These are phyloP conservation scores for Bostrychus sinensis DNA, from an alignment of 2,113 vertebrate genomes.

Conservation along the genomic window DNA sequence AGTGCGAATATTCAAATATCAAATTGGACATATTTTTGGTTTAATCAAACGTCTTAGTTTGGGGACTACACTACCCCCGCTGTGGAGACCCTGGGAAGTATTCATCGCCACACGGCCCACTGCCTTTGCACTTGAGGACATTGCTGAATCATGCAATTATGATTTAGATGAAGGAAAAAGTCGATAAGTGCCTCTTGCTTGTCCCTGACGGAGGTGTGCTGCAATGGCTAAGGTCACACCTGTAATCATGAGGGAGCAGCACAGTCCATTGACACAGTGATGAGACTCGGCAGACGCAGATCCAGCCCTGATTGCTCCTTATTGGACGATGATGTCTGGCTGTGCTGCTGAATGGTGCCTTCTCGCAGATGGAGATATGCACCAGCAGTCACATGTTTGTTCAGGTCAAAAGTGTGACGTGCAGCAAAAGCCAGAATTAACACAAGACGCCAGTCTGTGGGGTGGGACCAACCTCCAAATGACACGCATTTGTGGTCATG, in stretches of 20 bases:
- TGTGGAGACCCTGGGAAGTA: slow-evolving; percentile 35
- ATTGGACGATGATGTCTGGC: slow-evolving; percentile 61
- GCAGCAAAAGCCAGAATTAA: slow-evolving; percentile 12
- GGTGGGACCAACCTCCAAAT: not conserved
- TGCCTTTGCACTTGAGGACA: slow-evolving; percentile 61
- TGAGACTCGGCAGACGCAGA: slow-evolving; percentile 63
- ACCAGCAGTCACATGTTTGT: slow-evolving; percentile 30
- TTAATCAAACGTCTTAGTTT: slow-evolving; percentile 48
- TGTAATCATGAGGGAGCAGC: slow-evolving; percentile 71
- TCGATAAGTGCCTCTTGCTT: slow-evolving; percentile 52
- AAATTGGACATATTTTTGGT: slow-evolving; percentile 36
- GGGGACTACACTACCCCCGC: slow-evolving; percentile 21
- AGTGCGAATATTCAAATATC: slow-evolving; percentile 18
- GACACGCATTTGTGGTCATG: too few species aligned
- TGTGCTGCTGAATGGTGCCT: slow-evolving; percentile 55
- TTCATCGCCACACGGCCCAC: slow-evolving; percentile 45
- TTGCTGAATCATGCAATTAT: slow-evolving; percentile 73
- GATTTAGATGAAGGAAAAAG: slow-evolving; percentile 54
- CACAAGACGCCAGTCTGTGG: not conserved
- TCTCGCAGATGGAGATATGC: slow-evolving; percentile 52
- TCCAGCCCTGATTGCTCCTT: slow-evolving; percentile 58
- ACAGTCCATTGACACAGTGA: slow-evolving; percentile 71
- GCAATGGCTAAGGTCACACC: slow-evolving; percentile 69
- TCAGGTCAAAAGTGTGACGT: slow-evolving; percentile 27
- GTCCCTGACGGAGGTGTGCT: slow-evolving; percentile 23